Conservation (phyloP, 2,888 invertebrate species). For the Nemurella pictetii region DNA sequence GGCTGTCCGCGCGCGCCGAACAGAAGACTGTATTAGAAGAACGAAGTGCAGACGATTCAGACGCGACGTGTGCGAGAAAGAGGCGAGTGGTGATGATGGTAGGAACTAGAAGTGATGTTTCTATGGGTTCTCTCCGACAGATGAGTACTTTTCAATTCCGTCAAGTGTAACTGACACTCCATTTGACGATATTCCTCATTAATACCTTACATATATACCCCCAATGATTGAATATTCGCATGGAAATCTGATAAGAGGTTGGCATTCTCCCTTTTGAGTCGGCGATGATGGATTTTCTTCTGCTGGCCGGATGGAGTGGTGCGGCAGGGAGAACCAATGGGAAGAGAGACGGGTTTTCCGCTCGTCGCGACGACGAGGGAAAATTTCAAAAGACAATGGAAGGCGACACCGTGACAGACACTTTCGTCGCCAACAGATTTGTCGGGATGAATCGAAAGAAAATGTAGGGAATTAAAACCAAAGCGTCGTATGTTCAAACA, state of each 20-base stretch:
- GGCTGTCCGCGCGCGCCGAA: background rate
- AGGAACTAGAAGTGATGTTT: constrained; percentile 26
- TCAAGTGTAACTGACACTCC: constrained; percentile 43
- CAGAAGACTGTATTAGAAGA: background rate
- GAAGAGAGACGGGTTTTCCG: background rate
- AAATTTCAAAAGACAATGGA: constrained; percentile 5
- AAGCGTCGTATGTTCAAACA: background rate
- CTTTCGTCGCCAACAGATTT: background rate
- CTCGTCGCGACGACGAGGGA: background rate
- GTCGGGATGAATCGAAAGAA: background rate
- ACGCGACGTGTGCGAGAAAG: background rate
- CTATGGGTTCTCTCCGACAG: constrained; percentile 27
- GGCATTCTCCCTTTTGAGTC: constrained; percentile 37
- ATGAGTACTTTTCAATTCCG: constrained; percentile 37
- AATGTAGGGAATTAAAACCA: background rate
- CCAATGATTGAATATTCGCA: constrained; percentile 42
- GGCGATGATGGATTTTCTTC: constrained; percentile 42
- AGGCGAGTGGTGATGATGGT: background rate
- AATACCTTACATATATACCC: constrained; percentile 34
- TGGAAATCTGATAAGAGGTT: constrained; percentile 40
- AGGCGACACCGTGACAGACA: background rate
- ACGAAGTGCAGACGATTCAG: background rate
- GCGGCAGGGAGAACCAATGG: constrained; percentile 18
- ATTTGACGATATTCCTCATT: constrained; percentile 43
- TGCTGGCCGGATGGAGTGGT: constrained; percentile 21